Conservation (phyloP, 2,113 vertebrate genomes). For the Cryptomyrus ogoouensis region DNA sequence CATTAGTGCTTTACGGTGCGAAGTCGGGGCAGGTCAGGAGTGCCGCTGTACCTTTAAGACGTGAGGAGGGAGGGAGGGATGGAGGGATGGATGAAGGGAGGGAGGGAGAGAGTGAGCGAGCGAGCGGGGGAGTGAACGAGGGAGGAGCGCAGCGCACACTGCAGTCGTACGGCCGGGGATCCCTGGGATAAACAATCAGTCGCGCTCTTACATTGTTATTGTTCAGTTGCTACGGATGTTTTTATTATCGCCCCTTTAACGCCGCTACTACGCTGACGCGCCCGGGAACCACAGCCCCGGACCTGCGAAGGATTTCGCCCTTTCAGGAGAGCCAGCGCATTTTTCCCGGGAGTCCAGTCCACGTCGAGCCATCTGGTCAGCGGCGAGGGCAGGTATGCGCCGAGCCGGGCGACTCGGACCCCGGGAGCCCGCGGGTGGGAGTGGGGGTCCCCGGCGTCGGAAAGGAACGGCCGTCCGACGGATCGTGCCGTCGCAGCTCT, state of each 20-base stretch:
- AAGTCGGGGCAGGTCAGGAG: not conserved
- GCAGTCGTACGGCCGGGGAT: constrained; percentile 57
- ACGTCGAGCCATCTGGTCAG: constrained; percentile 35
- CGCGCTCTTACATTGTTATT: constrained; percentile 32
- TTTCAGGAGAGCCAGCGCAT: constrained; percentile 49
- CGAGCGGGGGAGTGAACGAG: constrained; percentile 23
- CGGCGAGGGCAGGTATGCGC: constrained; percentile 49
- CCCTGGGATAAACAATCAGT: constrained; percentile 61
- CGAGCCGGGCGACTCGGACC: not conserved
- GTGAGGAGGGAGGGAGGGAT: constrained; percentile 35
- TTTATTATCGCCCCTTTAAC: not conserved
- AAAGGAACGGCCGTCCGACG: not conserved
- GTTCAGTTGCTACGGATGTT: not conserved
- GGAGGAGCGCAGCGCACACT: constrained; percentile 34
- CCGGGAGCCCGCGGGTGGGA: not conserved
- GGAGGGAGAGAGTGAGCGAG: constrained; percentile 42
- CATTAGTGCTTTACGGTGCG: not conserved
- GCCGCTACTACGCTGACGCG: constrained; percentile 20
- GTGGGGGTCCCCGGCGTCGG: not conserved
- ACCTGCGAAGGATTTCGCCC: constrained; percentile 51
- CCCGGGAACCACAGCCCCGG: constrained; percentile 42
- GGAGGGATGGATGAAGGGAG: constrained; percentile 35
- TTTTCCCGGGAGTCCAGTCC: constrained; percentile 43
- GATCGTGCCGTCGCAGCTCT: not conserved
- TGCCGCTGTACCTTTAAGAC: constrained; percentile 61